These are phyloP conservation scores for Conger conger DNA, from an alignment of 2,113 vertebrate genomes.

Conservation along the genomic window DNA sequence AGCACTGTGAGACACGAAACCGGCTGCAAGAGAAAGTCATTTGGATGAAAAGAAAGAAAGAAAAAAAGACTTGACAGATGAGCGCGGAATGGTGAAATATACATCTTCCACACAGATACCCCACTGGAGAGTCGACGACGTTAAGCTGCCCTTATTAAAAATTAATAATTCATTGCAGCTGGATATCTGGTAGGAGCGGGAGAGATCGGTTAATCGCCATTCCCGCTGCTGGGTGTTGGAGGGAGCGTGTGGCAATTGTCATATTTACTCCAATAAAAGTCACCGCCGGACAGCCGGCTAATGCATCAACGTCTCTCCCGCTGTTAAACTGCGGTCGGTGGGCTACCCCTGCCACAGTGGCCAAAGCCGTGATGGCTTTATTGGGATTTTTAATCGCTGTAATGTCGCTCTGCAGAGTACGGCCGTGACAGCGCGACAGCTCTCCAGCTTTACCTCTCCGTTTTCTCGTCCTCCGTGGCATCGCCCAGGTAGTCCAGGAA, in stretches of 20 bases:
- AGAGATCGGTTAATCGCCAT: background rate
- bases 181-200: constrained; percentile 7
- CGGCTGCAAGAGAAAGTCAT: background rate
- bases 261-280: background rate
- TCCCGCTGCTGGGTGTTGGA: background rate
- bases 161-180: constrained; percentile 59
- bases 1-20: background rate
- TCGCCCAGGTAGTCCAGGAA: constrained; percentile 74
- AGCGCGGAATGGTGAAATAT: background rate
- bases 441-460: constrained; percentile 70
- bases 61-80: background rate
- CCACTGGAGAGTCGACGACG: constrained; percentile 26
- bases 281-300: background rate
- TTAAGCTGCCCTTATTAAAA: constrained; percentile 59
- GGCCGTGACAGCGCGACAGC: too few relatives aligned
- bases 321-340: background rate
- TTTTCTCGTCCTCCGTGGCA: constrained; percentile 56
- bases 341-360: background rate
- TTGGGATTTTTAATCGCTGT: background rate
- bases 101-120: constrained; percentile 12
- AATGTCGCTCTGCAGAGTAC: background rate
- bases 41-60: background rate
- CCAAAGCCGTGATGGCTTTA: background rate
- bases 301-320: background rate
- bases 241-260: background rate